Base-by-base conservation (phyloP, 1,140 invertebrate genomes). In the Drosophila miranda region DNA sequence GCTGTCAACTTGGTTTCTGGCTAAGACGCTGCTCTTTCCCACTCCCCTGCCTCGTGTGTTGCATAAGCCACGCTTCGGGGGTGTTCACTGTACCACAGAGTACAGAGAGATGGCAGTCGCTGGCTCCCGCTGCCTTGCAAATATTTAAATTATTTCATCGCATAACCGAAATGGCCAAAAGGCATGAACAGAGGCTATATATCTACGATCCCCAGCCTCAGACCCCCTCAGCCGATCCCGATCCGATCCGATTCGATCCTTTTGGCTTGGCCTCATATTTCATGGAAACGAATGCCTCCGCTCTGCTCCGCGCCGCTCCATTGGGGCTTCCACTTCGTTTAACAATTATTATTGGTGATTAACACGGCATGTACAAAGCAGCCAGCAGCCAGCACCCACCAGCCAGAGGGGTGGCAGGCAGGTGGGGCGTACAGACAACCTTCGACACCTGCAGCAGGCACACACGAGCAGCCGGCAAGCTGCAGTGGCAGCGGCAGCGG, bases 141-240 rank as follows among this genome's bases (percentile, higher is more conserved):
- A 87, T 87, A 87, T 87, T 87, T 87, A 87, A 87, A 87, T 87
- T 87, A 87, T 87, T 87, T 87, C 82, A 87, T 87, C 82, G 82
- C 75, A 82, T 82, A 87, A 82, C 74, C 82, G 60, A 86, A 86
- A 86, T 86, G 71, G 76, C 83, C 82, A 82, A 69, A 38, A 73
- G 82, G 83, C 82, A 86, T 75, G 82, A 38, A 38, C 75, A 64
- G 49, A 30, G 53, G 54, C 50, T 13, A 34, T 41, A 41, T 14
- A 38, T 38, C 9, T 38, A 38, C 11, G 34, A 38, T 38, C 34
- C 34, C 11, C 34, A 16, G 16, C 16, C 16, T 0, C 16, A 16
- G 16, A 0, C 49, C 54, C 51, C 44, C 50, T 55, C 50, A 63
- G 45, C 53, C 38, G 49, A 51, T 46, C 11, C 9, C 4, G 23